Evolutionary conservation across 2,113 vertebrate species (phyloP), one percentile per base, ranked within the genome.

Genomic region (Oncorhynchus kisutch): DNA sequence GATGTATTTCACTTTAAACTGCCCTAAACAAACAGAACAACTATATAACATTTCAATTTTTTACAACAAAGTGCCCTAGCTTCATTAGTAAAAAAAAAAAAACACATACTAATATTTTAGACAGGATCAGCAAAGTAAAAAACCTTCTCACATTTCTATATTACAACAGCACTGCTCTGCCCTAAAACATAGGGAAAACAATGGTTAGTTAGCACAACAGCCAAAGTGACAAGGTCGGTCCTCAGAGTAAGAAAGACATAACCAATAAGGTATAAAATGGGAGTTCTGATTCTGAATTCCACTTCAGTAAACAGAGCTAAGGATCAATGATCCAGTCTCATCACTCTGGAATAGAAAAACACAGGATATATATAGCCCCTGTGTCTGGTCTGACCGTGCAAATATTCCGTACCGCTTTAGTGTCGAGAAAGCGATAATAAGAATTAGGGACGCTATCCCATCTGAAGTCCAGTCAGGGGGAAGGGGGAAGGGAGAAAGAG

Each of bases 201-300:
- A 85, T 86, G 81, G 83, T 91, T 85, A 80, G 82, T 91, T 88
- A 93, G 90, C 88, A 93, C 93, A 83, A 94, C 89, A 94, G 91
- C 90, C 91, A 89, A 87, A 90, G 89, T 86, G 85, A 92, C 89
- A 88, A 78, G 85, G 84, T 89, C 85, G 82, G 66, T 85, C 82
- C 76, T 88, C 84, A 78, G 79, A 49, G 86, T 91, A 91, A 88
- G 81, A 91, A 92, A 90, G 86, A 82, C 78, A 79, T 80, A 89
- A 82, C 74, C 86, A 78, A 82, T 76, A 77, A 81, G 81, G 83
- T 91, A 90, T 82, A 93, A 93, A 93, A 91, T 71, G 82, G 80
- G 79, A 83, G 83, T 85, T 90, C 78, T 83, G 88, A 81, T 83
- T 87, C 76, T 79, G 87, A 73, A 88, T 59, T 85, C 87, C 72